phyloP scores from a whole-genome alignment of 2,888 invertebrate genomes.

The Aleiodes testaceus region DNA sequence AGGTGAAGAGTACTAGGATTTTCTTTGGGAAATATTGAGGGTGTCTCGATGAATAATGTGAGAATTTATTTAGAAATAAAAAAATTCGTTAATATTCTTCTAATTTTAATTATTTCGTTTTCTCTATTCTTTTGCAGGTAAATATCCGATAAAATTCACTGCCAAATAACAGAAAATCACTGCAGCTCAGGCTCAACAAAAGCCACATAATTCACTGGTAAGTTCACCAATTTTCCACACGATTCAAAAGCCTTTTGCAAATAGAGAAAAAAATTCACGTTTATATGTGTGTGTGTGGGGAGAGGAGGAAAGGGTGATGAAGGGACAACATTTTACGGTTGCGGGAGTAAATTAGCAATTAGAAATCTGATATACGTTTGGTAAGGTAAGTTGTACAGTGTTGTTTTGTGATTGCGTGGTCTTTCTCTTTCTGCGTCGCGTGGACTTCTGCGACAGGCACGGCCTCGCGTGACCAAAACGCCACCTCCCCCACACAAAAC shows the following conservation, averaged over 20 bases:
- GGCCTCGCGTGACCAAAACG: constrained; percentile 71
- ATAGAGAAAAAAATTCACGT: background rate
- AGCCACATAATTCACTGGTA: constrained; percentile 42
- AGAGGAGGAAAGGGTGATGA: constrained; percentile 33
- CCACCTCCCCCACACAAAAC: constrained; percentile 48
- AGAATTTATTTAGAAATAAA: too few relatives aligned
- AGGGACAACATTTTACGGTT: constrained; percentile 24
- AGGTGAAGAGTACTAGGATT: too few relatives aligned
- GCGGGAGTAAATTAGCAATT: constrained; percentile 70
- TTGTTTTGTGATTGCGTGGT: constrained; percentile 70
- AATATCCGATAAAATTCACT: constrained; percentile 52
- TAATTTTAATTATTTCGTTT: background rate
- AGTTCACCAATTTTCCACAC: constrained; percentile 36
- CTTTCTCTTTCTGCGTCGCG: constrained; percentile 64
- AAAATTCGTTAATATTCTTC: background rate
- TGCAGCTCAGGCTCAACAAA: constrained; percentile 14
- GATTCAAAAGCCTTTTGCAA: background rate
- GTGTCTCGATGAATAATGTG: too few relatives aligned
- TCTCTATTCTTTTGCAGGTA: constrained; percentile 60
- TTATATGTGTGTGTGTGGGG: too few relatives aligned
- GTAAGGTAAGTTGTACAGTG: constrained; percentile 63
- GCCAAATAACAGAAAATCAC: constrained; percentile 35
- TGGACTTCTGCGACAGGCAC: constrained; percentile 72
- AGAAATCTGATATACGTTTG: constrained; percentile 70
- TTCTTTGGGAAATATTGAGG: too few relatives aligned